Evolutionary conservation across 2,113 vertebrate species (phyloP).

Genomic region (Globicephala melas): DNA sequence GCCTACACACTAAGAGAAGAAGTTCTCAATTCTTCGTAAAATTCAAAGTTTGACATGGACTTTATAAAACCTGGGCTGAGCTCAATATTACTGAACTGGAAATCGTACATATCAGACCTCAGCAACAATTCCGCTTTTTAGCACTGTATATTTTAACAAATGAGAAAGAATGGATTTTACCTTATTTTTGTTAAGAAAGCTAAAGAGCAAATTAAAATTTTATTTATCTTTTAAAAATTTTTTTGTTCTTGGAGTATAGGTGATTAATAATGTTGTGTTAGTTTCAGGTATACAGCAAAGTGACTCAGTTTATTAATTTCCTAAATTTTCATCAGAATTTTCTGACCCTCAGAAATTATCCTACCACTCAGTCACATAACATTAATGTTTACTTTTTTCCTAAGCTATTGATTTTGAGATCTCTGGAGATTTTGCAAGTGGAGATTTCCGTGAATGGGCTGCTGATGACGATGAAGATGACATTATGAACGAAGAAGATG

Average conservation of each 20-base stretch:
- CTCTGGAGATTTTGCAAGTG: constrained; percentile 95
- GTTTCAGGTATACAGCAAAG: no score
- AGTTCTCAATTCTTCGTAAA: not conserved
- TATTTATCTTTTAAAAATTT: no score
- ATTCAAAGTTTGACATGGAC: not conserved
- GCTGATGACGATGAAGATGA: constrained; percentile 87
- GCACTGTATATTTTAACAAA: not conserved
- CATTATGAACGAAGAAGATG: constrained; percentile 88
- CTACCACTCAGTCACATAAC: not conserved
- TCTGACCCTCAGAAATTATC: not conserved
- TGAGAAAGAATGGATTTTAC: not conserved
- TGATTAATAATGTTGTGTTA: no score
- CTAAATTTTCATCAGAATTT: not conserved
- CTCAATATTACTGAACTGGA: not conserved
- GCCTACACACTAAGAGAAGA: not conserved
- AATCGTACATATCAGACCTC: not conserved
- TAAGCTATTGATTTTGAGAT: constrained; percentile 89
- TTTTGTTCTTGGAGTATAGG: no score
- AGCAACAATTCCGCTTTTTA: not conserved
- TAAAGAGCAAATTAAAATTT: not conserved
- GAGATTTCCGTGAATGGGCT: constrained; percentile 88
- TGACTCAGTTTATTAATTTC: not conserved
- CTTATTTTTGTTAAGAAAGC: not conserved
- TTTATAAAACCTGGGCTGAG: not conserved
- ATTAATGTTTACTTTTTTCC: constrained; percentile 37